These are phyloP conservation scores for Typhlomys cinereus DNA, from an alignment of 2,113 vertebrate species.

Conservation along the genomic window DNA sequence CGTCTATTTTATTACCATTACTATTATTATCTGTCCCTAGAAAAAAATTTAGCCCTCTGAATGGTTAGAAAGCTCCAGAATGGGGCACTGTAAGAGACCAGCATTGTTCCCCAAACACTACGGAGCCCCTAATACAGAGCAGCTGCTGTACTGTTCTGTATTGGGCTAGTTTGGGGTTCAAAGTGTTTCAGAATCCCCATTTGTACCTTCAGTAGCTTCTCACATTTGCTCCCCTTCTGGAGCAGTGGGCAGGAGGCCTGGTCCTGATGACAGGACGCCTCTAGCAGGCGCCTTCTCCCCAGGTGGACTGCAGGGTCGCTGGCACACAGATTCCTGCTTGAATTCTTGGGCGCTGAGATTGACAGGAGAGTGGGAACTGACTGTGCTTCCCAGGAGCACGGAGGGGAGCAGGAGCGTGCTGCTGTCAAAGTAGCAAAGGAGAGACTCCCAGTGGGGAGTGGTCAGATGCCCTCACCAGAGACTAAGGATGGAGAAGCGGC, in stretches of 20 bases:
- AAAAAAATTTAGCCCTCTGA: not conserved
- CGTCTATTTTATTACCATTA: not conserved
- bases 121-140: accelerated
- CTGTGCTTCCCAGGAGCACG: no score
- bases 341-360: not conserved
- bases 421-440: not conserved
- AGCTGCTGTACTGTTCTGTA: not conserved
- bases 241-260: not conserved
- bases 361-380: not conserved
- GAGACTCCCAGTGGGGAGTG: not conserved
- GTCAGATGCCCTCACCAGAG: not conserved
- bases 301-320: not conserved
- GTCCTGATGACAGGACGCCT: not conserved
- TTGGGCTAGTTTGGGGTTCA: not conserved
- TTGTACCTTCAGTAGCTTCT: not conserved
- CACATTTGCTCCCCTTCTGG: not conserved
- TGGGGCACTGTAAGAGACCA: accelerated
- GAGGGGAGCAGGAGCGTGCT: not conserved
- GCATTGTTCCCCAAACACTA: no score
- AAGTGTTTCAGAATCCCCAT: not conserved
- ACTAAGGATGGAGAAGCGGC: not conserved
- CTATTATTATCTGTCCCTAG: not conserved
- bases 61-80: not conserved
- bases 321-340: not conserved
- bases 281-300: not conserved